Conservation (phyloP, 1,140 invertebrate species). For the Theocolax elegans region DNA sequence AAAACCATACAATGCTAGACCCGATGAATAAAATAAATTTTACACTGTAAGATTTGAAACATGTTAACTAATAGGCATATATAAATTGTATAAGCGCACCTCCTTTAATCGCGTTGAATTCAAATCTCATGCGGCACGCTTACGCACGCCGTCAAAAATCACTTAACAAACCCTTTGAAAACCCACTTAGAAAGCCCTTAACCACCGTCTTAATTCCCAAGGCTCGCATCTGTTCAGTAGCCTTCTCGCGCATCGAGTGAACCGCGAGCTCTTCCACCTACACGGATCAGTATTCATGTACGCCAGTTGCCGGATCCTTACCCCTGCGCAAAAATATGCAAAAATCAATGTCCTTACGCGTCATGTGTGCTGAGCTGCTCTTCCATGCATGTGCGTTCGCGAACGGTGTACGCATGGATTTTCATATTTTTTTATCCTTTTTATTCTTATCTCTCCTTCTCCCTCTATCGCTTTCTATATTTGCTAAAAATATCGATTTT, state of each 20-base stretch:
- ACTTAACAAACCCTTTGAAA: constrained; percentile 21
- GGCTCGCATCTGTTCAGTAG: background rate
- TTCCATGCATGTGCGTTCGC: constrained; percentile 38
- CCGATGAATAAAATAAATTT: too few relatives aligned
- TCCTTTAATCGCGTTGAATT: too few relatives aligned
- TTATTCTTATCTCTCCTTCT: background rate
- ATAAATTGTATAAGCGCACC: too few relatives aligned
- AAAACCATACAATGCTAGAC: too few relatives aligned
- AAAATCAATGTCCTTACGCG: constrained; percentile 62
- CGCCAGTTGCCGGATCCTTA: constrained; percentile 50
- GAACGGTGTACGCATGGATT: constrained; percentile 11
- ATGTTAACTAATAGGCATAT: too few relatives aligned
- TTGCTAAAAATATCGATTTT: too few relatives aligned
- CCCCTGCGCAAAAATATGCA: background rate
- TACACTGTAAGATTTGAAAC: too few relatives aligned
- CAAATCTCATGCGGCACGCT: too few relatives aligned
- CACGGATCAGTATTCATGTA: constrained; percentile 62
- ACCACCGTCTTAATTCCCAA: background rate
- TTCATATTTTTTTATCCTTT: background rate
- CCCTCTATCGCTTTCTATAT: constrained; percentile 28
- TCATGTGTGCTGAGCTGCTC: constrained; percentile 49
- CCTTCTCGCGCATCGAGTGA: background rate
- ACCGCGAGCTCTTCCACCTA: background rate
- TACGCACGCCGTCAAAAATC: constrained; percentile 8
- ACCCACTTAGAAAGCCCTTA: background rate